Evolutionary conservation across 2,797 vertebrate genomes (phyloP).

Genomic region (Phoebastria nigripes): DNA sequence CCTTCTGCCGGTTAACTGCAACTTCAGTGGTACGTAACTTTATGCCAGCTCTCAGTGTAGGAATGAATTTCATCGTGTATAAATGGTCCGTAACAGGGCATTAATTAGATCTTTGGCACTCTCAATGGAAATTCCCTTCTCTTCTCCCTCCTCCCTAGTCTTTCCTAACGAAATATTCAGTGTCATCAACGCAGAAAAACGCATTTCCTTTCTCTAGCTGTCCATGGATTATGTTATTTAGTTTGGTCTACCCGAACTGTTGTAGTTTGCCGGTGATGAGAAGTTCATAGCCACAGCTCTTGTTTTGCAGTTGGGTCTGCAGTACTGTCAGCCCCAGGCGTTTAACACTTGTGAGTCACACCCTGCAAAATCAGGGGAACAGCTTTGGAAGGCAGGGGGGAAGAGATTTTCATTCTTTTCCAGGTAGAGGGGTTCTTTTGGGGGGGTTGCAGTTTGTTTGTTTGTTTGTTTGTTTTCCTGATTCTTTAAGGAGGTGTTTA

Average conservation of each 20-base stretch:
- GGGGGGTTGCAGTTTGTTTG: neutral
- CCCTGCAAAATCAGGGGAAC: neutral
- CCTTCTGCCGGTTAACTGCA: neutral
- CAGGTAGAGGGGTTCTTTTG: neutral
- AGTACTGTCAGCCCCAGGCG: neutral
- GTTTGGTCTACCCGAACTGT: neutral
- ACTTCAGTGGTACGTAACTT: neutral
- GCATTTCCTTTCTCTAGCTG: neutral
- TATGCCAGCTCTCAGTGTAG: neutral
- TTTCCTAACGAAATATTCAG: neutral
- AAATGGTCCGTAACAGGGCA: neutral
- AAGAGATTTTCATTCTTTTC: neutral
- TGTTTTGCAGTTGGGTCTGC: neutral
- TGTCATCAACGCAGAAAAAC: neutral
- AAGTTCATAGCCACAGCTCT: neutral
- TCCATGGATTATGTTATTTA: neutral
- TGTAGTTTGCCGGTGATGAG: neutral
- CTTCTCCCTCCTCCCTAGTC: neutral
- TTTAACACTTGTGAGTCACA: neutral
- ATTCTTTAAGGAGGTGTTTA: neutral
- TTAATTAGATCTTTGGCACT: conserved; percentile 23
- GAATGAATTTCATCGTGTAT: neutral
- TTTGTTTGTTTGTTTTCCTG: neutral
- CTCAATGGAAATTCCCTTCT: conserved; percentile 15
- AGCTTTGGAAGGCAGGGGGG: neutral